Evolutionary conservation across 2,888 invertebrate genomes (phyloP).

Genomic region (Caenorhabditis uteleia): DNA sequence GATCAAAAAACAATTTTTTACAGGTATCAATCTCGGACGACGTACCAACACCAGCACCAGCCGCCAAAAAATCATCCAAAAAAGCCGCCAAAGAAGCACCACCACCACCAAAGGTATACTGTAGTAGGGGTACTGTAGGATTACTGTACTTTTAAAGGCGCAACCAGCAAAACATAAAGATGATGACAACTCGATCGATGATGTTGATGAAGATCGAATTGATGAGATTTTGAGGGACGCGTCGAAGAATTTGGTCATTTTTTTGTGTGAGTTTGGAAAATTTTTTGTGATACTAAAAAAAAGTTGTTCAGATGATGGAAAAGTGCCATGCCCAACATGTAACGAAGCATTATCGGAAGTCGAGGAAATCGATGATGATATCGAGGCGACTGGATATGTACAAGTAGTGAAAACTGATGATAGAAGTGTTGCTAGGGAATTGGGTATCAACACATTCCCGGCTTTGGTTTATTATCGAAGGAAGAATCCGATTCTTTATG

Average conservation of each 20-base stretch:
- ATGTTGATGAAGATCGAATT: constrained; percentile 93
- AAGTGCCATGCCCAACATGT: constrained; percentile 83
- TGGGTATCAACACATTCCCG: constrained; percentile 93
- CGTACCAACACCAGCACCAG: constrained; percentile 13
- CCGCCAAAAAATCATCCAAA: constrained; percentile 11
- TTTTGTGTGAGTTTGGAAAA: constrained; percentile 83
- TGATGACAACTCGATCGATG: constrained; percentile 71
- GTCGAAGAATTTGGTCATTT: constrained; percentile 91
- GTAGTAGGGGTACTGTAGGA: neutral
- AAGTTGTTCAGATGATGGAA: constrained; percentile 71
- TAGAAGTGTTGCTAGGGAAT: constrained; percentile 82
- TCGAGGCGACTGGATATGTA: constrained; percentile 73
- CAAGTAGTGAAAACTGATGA: constrained; percentile 69
- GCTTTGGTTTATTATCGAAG: constrained; percentile 95
- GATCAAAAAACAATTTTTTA: neutral
- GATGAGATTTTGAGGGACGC: constrained; percentile 92
- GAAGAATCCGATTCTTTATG: constrained; percentile 93
- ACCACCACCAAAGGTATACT: constrained; percentile 14
- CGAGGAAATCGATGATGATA: constrained; percentile 90
- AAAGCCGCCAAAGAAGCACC: constrained; percentile 16
- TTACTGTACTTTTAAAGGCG: no score
- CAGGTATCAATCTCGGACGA: constrained; percentile 37
- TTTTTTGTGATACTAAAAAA: neutral
- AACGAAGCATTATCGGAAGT: constrained; percentile 83
- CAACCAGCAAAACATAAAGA: constrained; percentile 29